Conservation (phyloP, 30 jellyfish, hydroid and myxozoan species). For the Nemopilema nomurai region DNA sequence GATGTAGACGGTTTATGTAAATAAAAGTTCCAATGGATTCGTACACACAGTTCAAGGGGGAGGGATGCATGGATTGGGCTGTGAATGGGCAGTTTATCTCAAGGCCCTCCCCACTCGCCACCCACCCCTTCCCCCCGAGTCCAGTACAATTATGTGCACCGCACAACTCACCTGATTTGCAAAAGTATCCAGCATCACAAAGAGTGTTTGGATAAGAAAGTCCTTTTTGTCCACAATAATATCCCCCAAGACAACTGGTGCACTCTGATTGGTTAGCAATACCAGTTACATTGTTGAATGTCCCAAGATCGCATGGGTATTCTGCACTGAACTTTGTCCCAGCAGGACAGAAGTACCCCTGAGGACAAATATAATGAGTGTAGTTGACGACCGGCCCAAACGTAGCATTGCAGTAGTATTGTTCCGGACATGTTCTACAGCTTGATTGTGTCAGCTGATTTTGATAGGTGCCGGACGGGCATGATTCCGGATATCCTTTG, state of each 20-base stretch:
- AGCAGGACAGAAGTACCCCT: conserved; percentile 90
- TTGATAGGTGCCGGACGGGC: conserved; percentile 94
- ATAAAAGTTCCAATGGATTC: no score
- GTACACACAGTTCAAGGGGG: no score
- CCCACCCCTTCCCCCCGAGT: no score
- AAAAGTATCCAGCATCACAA: conserved; percentile 89
- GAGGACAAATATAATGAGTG: conserved; percentile 79
- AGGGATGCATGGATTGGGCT: no score
- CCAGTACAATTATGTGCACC: no score
- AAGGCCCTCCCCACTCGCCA: no score
- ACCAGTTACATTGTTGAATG: conserved; percentile 90
- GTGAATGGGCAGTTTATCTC: no score
- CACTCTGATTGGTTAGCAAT: conserved; percentile 78
- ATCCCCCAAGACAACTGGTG: conserved; percentile 91
- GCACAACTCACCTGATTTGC: conserved; percentile 82
- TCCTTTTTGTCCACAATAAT: conserved; percentile 91
- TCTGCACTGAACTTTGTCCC: conserved; percentile 80
- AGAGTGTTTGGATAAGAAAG: conserved; percentile 81
- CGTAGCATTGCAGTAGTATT: conserved; percentile 93
- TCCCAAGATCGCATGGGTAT: conserved; percentile 88
- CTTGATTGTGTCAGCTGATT: conserved; percentile 60
- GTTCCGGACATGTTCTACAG: conserved; percentile 85
- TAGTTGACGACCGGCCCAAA: conserved; percentile 86
- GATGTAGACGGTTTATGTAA: no score
- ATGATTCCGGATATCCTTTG: conserved; percentile 80